phyloP scores from a whole-genome alignment of 2,797 vertebrate species.

The Megaceryle alcyon region DNA sequence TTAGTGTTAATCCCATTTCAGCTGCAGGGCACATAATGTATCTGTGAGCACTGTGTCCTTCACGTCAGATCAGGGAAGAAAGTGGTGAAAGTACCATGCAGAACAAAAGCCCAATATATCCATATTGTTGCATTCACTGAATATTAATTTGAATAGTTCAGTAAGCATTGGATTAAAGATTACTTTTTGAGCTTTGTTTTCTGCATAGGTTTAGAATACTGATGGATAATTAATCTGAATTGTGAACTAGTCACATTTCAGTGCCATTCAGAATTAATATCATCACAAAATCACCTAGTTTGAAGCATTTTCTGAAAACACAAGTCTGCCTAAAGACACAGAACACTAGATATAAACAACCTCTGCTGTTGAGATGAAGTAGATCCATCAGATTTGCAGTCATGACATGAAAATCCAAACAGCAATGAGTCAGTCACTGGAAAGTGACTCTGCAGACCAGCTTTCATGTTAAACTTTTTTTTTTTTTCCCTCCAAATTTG shows the following conservation, averaged over 20 bases:
- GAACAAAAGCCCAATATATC: neutral
- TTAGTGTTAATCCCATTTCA: neutral
- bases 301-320: neutral
- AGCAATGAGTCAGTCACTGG: neutral
- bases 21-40: accelerated
- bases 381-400: neutral
- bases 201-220: neutral
- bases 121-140: neutral
- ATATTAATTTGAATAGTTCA: neutral
- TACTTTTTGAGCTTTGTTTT: neutral
- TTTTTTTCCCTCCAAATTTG: neutral
- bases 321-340: neutral
- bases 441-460: neutral
- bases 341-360: neutral
- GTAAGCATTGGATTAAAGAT: neutral
- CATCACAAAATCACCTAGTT: neutral
- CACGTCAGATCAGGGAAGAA: neutral
- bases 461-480: neutral
- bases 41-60: neutral
- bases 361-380: neutral
- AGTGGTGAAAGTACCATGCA: neutral
- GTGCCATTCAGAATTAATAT: neutral
- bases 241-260: no score
- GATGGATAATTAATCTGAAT: neutral
- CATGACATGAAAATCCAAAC: neutral